Percentiles rank a stretch among this genome's conserved stretches.
Conservation (phyloP, 2,113 vertebrate species). For the Ophthalmolycus amberensis region DNA sequence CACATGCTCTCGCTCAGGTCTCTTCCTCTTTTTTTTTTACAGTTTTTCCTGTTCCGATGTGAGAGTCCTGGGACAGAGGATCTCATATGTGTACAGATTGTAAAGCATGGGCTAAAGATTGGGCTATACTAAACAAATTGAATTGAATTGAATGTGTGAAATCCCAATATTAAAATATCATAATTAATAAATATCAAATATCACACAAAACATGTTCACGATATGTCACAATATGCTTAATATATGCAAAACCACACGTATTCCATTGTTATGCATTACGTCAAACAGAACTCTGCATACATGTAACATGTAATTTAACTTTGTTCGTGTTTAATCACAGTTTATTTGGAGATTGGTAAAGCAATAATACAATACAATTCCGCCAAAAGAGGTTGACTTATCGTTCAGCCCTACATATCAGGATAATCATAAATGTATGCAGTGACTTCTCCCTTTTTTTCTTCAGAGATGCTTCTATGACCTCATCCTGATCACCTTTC, state of each 20-base stretch:
- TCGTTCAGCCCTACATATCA: background rate
- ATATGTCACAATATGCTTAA: background rate
- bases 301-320: background rate
- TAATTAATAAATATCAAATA: background rate
- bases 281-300: background rate
- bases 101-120: too few species aligned
- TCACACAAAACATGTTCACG: background rate
- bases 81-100: too few species aligned
- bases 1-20: too few species aligned
- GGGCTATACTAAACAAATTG: too few species aligned
- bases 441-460: background rate
- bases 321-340: background rate
- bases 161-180: background rate
- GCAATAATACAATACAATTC: background rate
- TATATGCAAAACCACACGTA: background rate
- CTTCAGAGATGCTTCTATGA: background rate
- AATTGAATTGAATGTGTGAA: too few species aligned
- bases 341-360: background rate
- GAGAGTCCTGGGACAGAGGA: too few species aligned
- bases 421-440: background rate
- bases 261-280: background rate
- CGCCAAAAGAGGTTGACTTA: background rate
- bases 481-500: constrained; percentile 3
- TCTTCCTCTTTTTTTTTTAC: too few species aligned
- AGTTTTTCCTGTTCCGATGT: too few species aligned